These are phyloP conservation scores for Micrastur ruficollis DNA, from an alignment of 2,797 vertebrate genomes.

Conservation along the genomic window DNA sequence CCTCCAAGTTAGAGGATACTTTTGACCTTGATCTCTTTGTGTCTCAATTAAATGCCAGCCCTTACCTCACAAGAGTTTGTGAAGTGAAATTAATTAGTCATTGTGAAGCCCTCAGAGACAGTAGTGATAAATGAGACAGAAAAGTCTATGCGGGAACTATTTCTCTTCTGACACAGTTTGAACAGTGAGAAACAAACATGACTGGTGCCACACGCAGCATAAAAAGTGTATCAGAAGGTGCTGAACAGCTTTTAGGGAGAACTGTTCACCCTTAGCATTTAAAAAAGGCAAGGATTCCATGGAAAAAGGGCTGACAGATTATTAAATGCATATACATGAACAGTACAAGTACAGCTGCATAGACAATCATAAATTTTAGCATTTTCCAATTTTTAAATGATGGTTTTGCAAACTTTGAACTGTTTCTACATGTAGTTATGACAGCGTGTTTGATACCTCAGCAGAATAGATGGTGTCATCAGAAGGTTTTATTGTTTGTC, in stretches of 20 bases:
- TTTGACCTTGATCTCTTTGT: conserved; percentile 31
- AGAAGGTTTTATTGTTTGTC: not conserved
- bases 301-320: not conserved
- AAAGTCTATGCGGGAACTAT: conserved; percentile 16
- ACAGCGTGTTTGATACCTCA: not conserved
- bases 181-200: conserved; percentile 21
- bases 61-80: conserved; percentile 27
- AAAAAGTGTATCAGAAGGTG: not conserved
- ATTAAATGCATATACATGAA: not conserved
- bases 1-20: not conserved
- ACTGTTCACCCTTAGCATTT: not conserved
- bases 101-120: conserved; percentile 25
- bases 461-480: not conserved
- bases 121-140: conserved; percentile 46
- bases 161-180: not conserved
- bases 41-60: conserved; percentile 22
- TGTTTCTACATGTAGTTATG: not conserved
- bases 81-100: conserved; percentile 59
- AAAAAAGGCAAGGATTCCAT: not conserved
- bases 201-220: not conserved
- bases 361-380: not conserved
- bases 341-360: not conserved
- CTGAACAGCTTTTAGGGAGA: not conserved
- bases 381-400: not conserved
- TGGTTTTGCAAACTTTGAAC: not conserved